A percentile compares a stretch with the other conserved stretches of the same genome.
Conservation (phyloP, 2,797 vertebrate genomes). For the Melanotaenia pygmaea region DNA sequence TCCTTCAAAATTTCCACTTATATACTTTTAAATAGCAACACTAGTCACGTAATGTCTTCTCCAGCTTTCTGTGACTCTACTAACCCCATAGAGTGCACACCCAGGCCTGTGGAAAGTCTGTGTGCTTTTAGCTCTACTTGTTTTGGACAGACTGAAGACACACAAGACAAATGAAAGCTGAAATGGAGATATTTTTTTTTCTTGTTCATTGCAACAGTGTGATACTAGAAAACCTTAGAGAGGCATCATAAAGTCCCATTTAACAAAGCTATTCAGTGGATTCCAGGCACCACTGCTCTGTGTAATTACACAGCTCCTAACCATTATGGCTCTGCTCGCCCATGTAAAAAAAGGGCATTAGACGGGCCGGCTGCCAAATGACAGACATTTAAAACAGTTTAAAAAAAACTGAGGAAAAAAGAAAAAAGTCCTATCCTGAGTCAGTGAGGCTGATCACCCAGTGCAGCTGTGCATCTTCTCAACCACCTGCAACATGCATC, state of each 20-base stretch:
- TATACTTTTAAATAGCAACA: slow-evolving; percentile 64
- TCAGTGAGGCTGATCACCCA: slow-evolving; percentile 40
- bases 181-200: slow-evolving; percentile 10
- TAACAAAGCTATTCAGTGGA: slow-evolving; percentile 35
- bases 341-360: slow-evolving; percentile 63
- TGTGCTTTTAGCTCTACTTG: slow-evolving; percentile 33
- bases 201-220: slow-evolving; percentile 6
- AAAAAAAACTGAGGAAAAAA: not conserved
- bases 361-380: slow-evolving; percentile 57
- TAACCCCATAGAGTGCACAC: slow-evolving; percentile 35
- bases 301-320: slow-evolving; percentile 70
- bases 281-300: slow-evolving; percentile 57
- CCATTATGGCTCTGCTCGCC: slow-evolving; percentile 56
- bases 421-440: slow-evolving; percentile 25
- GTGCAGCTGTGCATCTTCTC: slow-evolving; percentile 35
- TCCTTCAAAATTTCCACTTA: slow-evolving; percentile 83
- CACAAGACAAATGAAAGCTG: not conserved
- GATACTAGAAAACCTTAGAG: slow-evolving; percentile 19
- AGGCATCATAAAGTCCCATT: slow-evolving; percentile 29
- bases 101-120: slow-evolving; percentile 21
- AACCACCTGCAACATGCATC: slow-evolving; percentile 24
- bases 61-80: slow-evolving; percentile 61
- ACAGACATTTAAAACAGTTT: slow-evolving; percentile 60
- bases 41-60: slow-evolving; percentile 69
- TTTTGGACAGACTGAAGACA: slow-evolving; percentile 19